phyloP scores from a whole-genome alignment of 1,140 invertebrate species.

The Cotesia chilonis region DNA sequence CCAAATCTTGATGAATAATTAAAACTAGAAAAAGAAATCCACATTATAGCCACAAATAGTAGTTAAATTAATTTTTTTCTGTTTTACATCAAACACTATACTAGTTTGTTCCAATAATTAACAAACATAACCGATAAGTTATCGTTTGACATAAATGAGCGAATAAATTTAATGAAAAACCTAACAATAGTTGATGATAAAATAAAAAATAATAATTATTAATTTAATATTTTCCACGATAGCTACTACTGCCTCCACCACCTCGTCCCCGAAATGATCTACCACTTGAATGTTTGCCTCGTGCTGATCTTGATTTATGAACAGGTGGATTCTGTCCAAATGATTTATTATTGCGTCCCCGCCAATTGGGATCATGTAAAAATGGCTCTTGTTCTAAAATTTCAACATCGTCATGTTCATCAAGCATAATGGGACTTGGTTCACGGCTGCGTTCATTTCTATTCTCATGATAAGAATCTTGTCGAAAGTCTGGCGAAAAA shows the following conservation, averaged over 20 bases:
- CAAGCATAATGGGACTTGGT: conserved; percentile 50
- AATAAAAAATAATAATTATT: not conserved
- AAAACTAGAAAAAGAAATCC: too few species aligned
- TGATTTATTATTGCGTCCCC: conserved; percentile 38
- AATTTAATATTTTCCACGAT: conserved; percentile 50
- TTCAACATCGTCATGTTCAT: conserved; percentile 49
- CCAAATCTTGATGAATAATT: too few species aligned
- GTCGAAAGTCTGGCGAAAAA: conserved; percentile 45
- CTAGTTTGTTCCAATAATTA: not conserved
- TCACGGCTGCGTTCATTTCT: conserved; percentile 50
- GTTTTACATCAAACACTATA: too few species aligned
- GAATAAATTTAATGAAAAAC: conserved; percentile 2
- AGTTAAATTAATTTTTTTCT: not conserved
- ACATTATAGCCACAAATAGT: not conserved
- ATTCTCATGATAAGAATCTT: conserved; percentile 48
- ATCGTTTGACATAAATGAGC: not conserved
- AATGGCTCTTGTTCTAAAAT: conserved; percentile 42
- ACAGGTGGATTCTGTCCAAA: conserved; percentile 32
- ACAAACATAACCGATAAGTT: not conserved
- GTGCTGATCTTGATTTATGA: conserved; percentile 40
- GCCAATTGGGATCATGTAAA: conserved; percentile 45
- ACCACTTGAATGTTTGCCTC: conserved; percentile 44
- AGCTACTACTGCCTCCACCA: conserved; percentile 34
- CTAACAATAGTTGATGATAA: not conserved
- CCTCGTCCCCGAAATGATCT: conserved; percentile 46